These are phyloP conservation scores for Helicoverpa armigera DNA, from an alignment of 1,140 invertebrate species.

Conservation along the genomic window DNA sequence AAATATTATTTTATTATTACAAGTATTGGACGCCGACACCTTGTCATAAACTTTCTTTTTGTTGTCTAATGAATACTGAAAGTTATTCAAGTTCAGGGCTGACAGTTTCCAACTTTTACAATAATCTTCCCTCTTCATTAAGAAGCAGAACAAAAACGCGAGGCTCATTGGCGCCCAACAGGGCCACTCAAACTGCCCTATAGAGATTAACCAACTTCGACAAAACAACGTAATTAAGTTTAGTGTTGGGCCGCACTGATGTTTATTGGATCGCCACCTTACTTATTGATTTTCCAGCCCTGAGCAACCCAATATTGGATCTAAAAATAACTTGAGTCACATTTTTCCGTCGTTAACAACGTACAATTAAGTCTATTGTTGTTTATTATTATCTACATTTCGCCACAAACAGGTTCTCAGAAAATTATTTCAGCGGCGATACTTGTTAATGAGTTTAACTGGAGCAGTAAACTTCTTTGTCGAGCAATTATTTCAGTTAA, in stretches of 20 bases:
- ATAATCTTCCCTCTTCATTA: slow-evolving; percentile 62
- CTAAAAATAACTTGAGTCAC: slow-evolving; percentile 4
- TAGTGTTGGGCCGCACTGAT: slow-evolving; percentile 54
- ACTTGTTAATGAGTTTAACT: slow-evolving; percentile 32
- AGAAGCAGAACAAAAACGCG: slow-evolving; percentile 57
- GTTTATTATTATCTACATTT: not conserved
- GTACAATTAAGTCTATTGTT: not conserved
- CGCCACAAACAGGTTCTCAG: slow-evolving; percentile 6
- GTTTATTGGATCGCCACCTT: slow-evolving; percentile 61
- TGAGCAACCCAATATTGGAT: not conserved
- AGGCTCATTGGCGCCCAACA: slow-evolving; percentile 50
- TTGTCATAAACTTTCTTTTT: slow-evolving; percentile 7
- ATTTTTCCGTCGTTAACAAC: not conserved
- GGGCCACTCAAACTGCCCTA: slow-evolving; percentile 58
- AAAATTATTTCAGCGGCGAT: slow-evolving; percentile 1
- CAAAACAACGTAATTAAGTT: slow-evolving; percentile 66
- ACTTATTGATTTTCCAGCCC: slow-evolving; percentile 56
- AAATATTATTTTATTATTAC: slow-evolving; percentile 9
- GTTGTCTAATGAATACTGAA: slow-evolving; percentile 18
- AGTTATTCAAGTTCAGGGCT: slow-evolving; percentile 4
- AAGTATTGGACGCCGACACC: not conserved
- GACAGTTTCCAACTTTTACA: slow-evolving; percentile 61
- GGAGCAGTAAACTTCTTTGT: slow-evolving; percentile 15
- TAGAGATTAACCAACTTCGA: slow-evolving; percentile 60
- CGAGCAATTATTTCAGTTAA: slow-evolving; percentile 10